Evolutionary conservation across 2,113 vertebrate genomes (phyloP), one percentile per base, ranked within the genome.

Genomic region (Acrocephalus arundinaceus): DNA sequence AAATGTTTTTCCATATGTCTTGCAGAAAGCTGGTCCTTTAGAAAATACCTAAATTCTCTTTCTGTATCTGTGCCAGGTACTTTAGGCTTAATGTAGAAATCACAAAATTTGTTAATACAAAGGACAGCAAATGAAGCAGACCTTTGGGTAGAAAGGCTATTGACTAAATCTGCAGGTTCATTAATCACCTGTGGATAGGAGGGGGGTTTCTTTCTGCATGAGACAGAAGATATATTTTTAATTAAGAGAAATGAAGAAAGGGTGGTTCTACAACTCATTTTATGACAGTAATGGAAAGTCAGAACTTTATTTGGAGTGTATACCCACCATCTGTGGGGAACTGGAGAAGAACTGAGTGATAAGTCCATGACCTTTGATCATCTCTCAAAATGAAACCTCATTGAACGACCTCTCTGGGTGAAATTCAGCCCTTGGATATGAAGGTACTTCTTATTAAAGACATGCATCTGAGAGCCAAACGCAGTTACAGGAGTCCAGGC

Each of bases 121-220:
- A 35, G 20, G 24, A 45, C 85, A 82, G 52, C 15, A 82, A 91
- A 85, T 63, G 35, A 77, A 90, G 77, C 41, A 75, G 33, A 37
- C 30, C 75, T 83, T 70, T 20, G 2, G 7, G 41, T 30, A 49
- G 71, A 75, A 79, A 85, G 41, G 27, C n/a, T 84, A 57, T 58
- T 97, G 97, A 92, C 94, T 97, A 9, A 84, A 97, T 94, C 96
- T 97, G 95, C 87, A 97, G 95, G 93, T 97, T 95, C 96, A 97
- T 98, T 98, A 98, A 98, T 98, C 97, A 97, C 92, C 75, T 54
- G 87, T 80, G 89, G 87, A 82, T 55, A 89, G 86, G 85, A 96
- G 62, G 46, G 46, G 7, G 51, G 48, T 52, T 73, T 70, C 23
- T 30, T 55, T 31, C 23, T 10, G 1, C 46, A 22, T 72, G 51